Conservation (phyloP, 1,140 invertebrate species). For the Pachypeltis micranthus region DNA sequence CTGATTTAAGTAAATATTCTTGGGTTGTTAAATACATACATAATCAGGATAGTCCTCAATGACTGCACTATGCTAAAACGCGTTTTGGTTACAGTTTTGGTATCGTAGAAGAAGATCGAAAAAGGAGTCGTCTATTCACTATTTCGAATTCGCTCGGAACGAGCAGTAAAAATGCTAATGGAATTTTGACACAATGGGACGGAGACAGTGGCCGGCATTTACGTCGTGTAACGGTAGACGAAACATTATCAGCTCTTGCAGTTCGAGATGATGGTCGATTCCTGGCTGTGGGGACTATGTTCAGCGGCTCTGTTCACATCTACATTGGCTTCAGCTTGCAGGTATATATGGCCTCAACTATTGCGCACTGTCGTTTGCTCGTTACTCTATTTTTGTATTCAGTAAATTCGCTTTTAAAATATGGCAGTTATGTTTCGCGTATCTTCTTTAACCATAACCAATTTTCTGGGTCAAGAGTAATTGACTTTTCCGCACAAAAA, state of each 20-base stretch:
- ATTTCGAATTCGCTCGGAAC: constrained; percentile 60
- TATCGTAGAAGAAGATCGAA: constrained; percentile 49
- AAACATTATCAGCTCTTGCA: constrained; percentile 72
- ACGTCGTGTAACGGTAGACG: constrained; percentile 45
- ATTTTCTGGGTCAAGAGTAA: not conserved
- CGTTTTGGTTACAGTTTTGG: constrained; percentile 58
- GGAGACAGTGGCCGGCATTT: constrained; percentile 41
- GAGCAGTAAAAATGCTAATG: constrained; percentile 47
- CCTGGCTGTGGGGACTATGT: constrained; percentile 85
- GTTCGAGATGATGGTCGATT: constrained; percentile 84
- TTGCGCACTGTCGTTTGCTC: not conserved
- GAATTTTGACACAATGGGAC: constrained; percentile 52
- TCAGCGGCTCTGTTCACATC: constrained; percentile 77
- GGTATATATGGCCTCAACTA: too few relatives aligned
- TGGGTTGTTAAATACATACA: too few relatives aligned
- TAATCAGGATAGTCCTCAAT: too few relatives aligned
- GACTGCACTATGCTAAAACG: too few relatives aligned
- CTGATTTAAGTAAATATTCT: too few relatives aligned
- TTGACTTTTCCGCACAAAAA: not conserved
- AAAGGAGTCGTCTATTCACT: constrained; percentile 59
- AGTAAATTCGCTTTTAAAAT: not conserved
- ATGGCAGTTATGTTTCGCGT: not conserved
- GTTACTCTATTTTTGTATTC: not conserved
- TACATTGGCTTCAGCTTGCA: constrained; percentile 85
- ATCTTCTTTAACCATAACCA: not conserved